These are phyloP conservation scores for Boulengeromyrus knoepffleri DNA, from an alignment of 2,113 vertebrate species.

Conservation along the genomic window DNA sequence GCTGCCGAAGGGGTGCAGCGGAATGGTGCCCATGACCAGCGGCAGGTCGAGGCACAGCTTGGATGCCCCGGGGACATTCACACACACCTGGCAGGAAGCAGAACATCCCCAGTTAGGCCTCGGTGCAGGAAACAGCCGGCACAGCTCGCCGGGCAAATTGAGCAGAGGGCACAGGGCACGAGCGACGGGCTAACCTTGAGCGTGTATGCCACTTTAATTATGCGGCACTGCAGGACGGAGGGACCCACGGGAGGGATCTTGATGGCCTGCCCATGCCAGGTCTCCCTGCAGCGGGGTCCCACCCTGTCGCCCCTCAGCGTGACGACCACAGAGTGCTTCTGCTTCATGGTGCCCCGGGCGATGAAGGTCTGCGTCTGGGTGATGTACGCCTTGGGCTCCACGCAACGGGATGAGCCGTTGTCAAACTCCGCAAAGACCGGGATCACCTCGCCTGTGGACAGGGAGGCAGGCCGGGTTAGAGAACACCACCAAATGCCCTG, in stretches of 20 bases:
- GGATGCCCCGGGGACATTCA: conserved; percentile 85
- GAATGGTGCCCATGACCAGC: conserved; percentile 88
- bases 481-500: background rate
- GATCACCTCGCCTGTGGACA: conserved; percentile 78
- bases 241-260: conserved; percentile 89
- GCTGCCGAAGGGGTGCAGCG: conserved; percentile 80
- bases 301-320: conserved; percentile 72
- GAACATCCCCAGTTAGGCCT: background rate
- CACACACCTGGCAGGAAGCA: conserved; percentile 69
- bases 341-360: conserved; percentile 82
- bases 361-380: conserved; percentile 92
- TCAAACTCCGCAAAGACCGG: conserved; percentile 89
- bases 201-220: conserved; percentile 87
- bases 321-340: conserved; percentile 81
- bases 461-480: background rate
- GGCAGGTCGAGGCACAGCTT: conserved; percentile 90
- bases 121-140: background rate
- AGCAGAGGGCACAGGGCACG: background rate
- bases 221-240: conserved; percentile 84
- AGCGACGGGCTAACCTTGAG: conserved; percentile 68
- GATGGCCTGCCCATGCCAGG: conserved; percentile 83
- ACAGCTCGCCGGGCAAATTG: background rate
- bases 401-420: conserved; percentile 73
- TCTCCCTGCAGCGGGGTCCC: conserved; percentile 59
- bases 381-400: conserved; percentile 80